Conservation (phyloP, 2,797 vertebrate species). For the Erpetoichthys calabaricus region DNA sequence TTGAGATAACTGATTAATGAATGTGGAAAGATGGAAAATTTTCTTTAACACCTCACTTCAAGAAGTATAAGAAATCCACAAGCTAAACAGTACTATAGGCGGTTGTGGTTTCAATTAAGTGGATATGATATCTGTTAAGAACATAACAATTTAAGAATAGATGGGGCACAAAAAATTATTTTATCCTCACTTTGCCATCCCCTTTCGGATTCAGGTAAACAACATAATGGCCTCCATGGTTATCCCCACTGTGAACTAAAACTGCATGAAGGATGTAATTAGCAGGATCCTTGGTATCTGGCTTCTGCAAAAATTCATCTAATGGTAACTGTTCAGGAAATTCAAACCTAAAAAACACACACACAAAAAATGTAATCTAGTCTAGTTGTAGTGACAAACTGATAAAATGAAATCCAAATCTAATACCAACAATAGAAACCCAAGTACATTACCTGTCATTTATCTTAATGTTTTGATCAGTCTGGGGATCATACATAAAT, state of each 20-base stretch:
- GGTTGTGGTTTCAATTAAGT: no score
- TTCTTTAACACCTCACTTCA: no score
- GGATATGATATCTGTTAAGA: no score
- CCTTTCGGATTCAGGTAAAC: constrained; percentile 98
- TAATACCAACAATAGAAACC: not conserved
- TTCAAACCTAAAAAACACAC: constrained; percentile 64
- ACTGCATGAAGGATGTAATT: constrained; percentile 97
- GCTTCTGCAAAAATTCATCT: constrained; percentile 96
- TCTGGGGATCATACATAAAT: constrained; percentile 98
- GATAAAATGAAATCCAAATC: not conserved
- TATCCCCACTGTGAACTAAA: constrained; percentile 94
- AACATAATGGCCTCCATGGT: constrained; percentile 97
- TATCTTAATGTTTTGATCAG: constrained; percentile 98
- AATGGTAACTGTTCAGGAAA: constrained; percentile 93
- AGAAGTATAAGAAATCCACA: no score
- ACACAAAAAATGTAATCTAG: not conserved
- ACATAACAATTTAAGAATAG: no score
- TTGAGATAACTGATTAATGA: no score
- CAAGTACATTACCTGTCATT: constrained; percentile 71
- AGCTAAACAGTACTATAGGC: no score
- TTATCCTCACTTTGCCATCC: constrained; percentile 85
- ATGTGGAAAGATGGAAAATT: no score
- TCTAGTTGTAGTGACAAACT: not conserved
- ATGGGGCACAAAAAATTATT: not conserved
- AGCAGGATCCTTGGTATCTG: constrained; percentile 90